These are phyloP conservation scores for Arrhopalites spinosus DNA, from an alignment of 2,888 invertebrate species.

Conservation along the genomic window DNA sequence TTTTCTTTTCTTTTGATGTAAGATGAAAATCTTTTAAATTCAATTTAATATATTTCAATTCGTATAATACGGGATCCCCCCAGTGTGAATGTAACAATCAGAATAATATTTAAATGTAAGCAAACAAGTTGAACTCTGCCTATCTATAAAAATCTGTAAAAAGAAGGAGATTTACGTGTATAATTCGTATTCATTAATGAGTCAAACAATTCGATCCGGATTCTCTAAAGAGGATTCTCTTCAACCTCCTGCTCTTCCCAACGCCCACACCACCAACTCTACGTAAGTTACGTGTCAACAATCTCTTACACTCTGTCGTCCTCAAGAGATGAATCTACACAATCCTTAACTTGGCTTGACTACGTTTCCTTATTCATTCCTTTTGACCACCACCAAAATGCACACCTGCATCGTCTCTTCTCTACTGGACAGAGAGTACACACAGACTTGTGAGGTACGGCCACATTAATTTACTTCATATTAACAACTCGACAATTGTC, in stretches of 20 bases:
- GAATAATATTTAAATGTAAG: too few relatives aligned
- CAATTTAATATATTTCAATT: too few relatives aligned
- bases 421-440: not conserved
- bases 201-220: slow-evolving; percentile 34
- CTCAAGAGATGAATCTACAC: not conserved
- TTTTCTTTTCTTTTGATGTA: too few relatives aligned
- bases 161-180: not conserved
- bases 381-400: not conserved
- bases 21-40: too few relatives aligned
- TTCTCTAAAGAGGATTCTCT: too few relatives aligned
- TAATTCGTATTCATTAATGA: slow-evolving; percentile 14
- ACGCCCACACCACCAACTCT: slow-evolving; percentile 13
- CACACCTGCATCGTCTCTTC: not conserved
- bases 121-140: too few relatives aligned
- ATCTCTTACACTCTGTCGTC: slow-evolving; percentile 12
- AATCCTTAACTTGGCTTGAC: not conserved
- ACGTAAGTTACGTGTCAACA: slow-evolving; percentile 26
- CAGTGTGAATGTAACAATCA: too few relatives aligned
- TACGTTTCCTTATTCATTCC: slow-evolving; percentile 13
- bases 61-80: too few relatives aligned
- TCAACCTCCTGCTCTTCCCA: not conserved
- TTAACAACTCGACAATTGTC: slow-evolving; percentile 11
- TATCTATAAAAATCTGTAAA: too few relatives aligned
- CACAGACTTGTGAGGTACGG: not conserved
- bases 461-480: slow-evolving; percentile 21